Percentiles rank a stretch among this genome's conserved stretches.
phyloP scores from a whole-genome alignment of 2,797 vertebrate species.

The Anniella stebbinsi region DNA sequence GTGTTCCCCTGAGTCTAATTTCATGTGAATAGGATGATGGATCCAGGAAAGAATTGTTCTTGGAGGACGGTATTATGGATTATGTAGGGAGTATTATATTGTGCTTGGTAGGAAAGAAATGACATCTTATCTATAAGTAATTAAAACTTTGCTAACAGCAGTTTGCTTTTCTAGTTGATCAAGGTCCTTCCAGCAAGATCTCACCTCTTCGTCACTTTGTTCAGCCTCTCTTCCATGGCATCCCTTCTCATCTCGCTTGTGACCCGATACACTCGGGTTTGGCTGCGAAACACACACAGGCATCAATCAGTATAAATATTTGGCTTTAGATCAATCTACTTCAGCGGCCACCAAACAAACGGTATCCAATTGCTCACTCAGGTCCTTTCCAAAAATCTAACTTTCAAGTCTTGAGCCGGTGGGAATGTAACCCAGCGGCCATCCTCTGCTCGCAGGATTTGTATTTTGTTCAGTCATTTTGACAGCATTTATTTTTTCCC shows the following conservation, averaged over 20 bases:
- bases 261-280: not conserved
- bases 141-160: not conserved
- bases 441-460: not conserved
- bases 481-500: not conserved
- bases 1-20: not conserved
- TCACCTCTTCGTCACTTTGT: conserved; percentile 64
- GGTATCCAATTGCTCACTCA: not conserved
- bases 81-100: not conserved
- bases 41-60: not conserved
- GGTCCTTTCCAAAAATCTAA: not conserved
- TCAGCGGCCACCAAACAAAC: not conserved
- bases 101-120: not conserved
- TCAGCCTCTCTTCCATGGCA: conserved; percentile 47
- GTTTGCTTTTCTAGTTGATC: not conserved
- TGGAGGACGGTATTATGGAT: not conserved
- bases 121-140: not conserved
- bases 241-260: conserved; percentile 43
- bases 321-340: not conserved
- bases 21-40: not conserved
- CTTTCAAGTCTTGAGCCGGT: not conserved
- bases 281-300: conserved; percentile 21
- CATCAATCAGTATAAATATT: no score
- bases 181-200: rapidly evolving
- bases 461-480: not conserved
- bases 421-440: not conserved